Percentiles rank a stretch among this genome's conserved stretches.
These are phyloP conservation scores for Furnarius figulus DNA, from an alignment of 2,113 vertebrate species.

Conservation along the genomic window DNA sequence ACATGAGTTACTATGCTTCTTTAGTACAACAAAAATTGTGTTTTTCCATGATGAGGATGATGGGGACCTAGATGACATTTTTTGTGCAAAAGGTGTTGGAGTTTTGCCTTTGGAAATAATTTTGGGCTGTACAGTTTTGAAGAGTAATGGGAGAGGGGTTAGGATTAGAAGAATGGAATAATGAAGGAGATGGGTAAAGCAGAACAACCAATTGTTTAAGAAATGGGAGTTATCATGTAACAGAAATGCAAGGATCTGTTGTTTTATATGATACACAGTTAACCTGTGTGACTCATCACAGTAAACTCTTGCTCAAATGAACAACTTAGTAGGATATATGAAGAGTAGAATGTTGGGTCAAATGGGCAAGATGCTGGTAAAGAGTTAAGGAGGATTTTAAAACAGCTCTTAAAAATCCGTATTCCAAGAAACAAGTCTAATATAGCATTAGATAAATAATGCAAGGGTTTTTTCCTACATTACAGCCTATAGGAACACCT, in stretches of 20 bases:
- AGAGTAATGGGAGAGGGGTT: neutral
- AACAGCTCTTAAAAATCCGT: neutral
- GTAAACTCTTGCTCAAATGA: neutral
- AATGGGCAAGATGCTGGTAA: neutral
- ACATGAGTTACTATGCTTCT: neutral
- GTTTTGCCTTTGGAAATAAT: neutral
- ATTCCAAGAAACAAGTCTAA: neutral
- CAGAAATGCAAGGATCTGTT: neutral
- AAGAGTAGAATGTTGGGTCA: neutral
- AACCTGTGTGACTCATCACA: neutral
- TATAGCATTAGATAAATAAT: neutral
- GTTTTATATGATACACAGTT: neutral
- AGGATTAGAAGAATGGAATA: neutral
- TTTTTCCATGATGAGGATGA: neutral
- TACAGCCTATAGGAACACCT: neutral
- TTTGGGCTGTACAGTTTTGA: neutral
- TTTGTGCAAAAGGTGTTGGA: neutral
- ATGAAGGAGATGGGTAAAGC: neutral
- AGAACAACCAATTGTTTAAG: neutral
- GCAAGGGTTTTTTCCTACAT: neutral
- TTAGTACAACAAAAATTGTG: neutral
- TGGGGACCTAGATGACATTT: neutral
- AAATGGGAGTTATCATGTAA: neutral
- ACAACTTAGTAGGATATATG: neutral
- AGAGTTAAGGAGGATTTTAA: neutral